A percentile compares a stretch with the other conserved stretches of the same genome.
Conservation (phyloP, 2,797 vertebrate genomes). For the Cygnus olor region DNA sequence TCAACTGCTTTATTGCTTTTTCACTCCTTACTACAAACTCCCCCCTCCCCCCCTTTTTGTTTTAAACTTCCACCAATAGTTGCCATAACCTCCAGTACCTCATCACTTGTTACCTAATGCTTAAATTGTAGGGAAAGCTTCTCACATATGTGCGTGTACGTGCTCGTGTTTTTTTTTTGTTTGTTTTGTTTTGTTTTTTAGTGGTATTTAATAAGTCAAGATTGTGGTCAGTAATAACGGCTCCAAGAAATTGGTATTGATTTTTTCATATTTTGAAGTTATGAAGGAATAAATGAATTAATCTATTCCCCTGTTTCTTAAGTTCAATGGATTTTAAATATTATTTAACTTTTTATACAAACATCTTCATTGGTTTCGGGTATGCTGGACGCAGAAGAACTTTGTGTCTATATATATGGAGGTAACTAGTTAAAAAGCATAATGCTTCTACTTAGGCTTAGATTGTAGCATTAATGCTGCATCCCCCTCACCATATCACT, state of each 20-base stretch:
- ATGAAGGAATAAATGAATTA: neutral
- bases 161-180: neutral
- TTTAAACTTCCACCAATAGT: neutral
- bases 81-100: neutral
- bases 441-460: fast-evolving
- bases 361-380: neutral
- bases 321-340: neutral
- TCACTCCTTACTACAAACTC: fast-evolving
- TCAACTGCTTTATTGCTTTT: neutral
- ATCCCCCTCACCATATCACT: neutral
- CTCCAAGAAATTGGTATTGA: fast-evolving
- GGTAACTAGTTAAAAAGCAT: neutral
- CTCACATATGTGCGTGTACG: fast-evolving
- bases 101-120: neutral
- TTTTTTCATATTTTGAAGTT: neutral
- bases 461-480: neutral
- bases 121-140: neutral
- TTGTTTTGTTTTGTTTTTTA: fast-evolving
- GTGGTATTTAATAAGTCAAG: neutral
- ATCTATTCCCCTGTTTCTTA: neutral
- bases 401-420: fast-evolving
- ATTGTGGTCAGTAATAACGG: neutral
- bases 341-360: neutral
- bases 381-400: neutral
- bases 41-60: neutral